phyloP scores from a whole-genome alignment of 1,140 invertebrate genomes.

The Dicyema japonicum region DNA sequence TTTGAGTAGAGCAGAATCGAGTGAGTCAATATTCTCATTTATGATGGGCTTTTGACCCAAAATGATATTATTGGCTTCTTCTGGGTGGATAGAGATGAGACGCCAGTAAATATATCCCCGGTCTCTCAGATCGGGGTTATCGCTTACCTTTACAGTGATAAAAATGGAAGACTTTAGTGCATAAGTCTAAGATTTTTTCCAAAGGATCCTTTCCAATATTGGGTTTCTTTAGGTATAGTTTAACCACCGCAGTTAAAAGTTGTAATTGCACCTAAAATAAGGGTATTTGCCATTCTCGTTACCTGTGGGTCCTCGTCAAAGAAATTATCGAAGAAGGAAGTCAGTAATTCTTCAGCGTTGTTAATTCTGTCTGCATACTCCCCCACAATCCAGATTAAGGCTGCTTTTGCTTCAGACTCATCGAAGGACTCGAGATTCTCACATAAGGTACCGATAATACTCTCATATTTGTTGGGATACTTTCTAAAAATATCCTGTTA shows the following conservation, averaged over 20 bases:
- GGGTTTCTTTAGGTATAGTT: slow-evolving; percentile 79
- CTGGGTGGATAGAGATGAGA: slow-evolving; percentile 79
- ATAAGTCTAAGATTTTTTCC: slow-evolving; percentile 2
- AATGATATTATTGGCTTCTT: slow-evolving; percentile 77
- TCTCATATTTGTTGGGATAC: slow-evolving; percentile 98
- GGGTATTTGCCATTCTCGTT: slow-evolving; percentile 1
- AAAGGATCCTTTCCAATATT: slow-evolving; percentile 22
- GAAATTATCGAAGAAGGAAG: slow-evolving; percentile 95
- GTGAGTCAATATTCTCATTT: slow-evolving; percentile 83
- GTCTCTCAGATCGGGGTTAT: slow-evolving; percentile 88
- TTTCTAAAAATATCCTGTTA: slow-evolving; percentile 82
- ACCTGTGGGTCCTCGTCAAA: slow-evolving; percentile 87
- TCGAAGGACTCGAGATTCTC: slow-evolving; percentile 93
- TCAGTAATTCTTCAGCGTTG: slow-evolving; percentile 84
- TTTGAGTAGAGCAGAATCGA: slow-evolving; percentile 81
- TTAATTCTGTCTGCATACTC: slow-evolving; percentile 95
- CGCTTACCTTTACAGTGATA: slow-evolving; percentile 35
- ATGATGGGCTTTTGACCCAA: slow-evolving; percentile 93
- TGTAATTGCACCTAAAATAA: slow-evolving; percentile 46
- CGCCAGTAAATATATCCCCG: slow-evolving; percentile 98
- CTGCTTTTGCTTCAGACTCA: slow-evolving; percentile 86
- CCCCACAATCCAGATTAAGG: slow-evolving; percentile 99
- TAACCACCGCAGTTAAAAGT: slow-evolving; percentile 78
- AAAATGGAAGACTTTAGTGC: neutral
- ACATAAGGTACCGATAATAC: slow-evolving; percentile 90